Evolutionary conservation across 1,140 invertebrate genomes (phyloP), one percentile per base, ranked within the genome.

Genomic region (Centruroides sculpturatus): DNA sequence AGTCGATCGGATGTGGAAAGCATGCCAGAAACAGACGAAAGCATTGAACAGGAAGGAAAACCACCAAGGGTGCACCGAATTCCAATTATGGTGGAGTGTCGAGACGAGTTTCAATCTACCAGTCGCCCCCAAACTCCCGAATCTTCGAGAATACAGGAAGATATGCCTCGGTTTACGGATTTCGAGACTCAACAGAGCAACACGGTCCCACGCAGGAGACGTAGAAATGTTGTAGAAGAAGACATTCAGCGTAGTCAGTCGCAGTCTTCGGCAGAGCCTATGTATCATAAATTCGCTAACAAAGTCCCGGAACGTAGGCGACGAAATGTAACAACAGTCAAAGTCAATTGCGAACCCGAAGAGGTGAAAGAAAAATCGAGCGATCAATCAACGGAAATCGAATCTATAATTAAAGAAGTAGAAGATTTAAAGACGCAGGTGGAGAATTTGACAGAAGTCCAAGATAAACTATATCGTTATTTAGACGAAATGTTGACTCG

Each of bases 401-500:
- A 88, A 62, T 74, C 77, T 35, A 85, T 94, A 54, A 83, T 89
- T 70, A 81, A 83, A 34, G 88, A 92, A 66, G 85, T 92, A 0
- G 79, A 85, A 23, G 80, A 85, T 35, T 76, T 91, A 0, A 84
- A 85, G 75, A 78, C 78, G 12, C 79, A 86, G 68, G 88, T 95
- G 5, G 84, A 88, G 64, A 76, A 80, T 58, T 94, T 87, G 69
- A 41, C 41, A 41, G 41, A 41, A 76, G 80, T 82, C 66, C 81
- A 80, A 66, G 86, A 92, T 68, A 94, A 93, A 72, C 79, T 86
- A 59, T 96, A 92, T 69, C 77, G 88, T 41, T 92, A 84, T 71
- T 73, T 96, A 51, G 92, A 96, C 72, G 92, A 97, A 74, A 95
- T 95, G 91, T 75, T 97, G 12, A 96, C 92, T 2, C 81, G 92